Conservation (phyloP, 2,797 vertebrate species). For the Enteromius argenteus region DNA sequence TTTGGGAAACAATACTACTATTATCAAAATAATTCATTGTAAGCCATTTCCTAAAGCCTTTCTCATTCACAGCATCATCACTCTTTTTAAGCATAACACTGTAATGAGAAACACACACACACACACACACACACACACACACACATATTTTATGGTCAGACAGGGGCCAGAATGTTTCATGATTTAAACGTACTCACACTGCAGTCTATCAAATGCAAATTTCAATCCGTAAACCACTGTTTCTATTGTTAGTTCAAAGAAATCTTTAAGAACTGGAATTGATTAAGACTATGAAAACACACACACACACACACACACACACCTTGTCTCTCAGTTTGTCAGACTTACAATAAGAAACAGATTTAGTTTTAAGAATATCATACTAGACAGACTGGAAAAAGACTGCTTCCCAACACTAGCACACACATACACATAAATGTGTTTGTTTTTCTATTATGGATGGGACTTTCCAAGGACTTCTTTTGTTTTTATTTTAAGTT, state of each 20-base stretch:
- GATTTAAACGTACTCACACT: conserved; percentile 6
- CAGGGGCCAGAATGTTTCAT: conserved; percentile 7
- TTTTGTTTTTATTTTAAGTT: conserved; percentile 25
- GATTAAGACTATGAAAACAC: conserved; percentile 21
- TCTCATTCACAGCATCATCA: conserved; percentile 19
- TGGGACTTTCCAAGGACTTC: conserved; percentile 29
- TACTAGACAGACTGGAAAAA: background rate
- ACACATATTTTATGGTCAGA: background rate
- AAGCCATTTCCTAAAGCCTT: background rate
- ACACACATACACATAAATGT: background rate
- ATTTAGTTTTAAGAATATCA: conserved; percentile 1
- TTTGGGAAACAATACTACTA: background rate
- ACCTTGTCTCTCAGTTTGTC: conserved; percentile 6
- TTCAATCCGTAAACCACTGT: background rate
- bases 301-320: background rate
- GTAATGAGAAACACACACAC: conserved; percentile 21
- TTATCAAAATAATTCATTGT: background rate
- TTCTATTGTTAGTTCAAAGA: background rate
- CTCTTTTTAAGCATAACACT: background rate
- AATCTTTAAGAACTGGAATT: background rate
- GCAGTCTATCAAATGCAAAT: background rate
- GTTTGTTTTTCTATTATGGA: conserved; percentile 8
- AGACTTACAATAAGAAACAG: conserved; percentile 22
- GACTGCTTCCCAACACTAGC: background rate
- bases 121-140: conserved; percentile 1